Conservation (phyloP, 2,797 vertebrate genomes). For the Scarus forsteni region DNA sequence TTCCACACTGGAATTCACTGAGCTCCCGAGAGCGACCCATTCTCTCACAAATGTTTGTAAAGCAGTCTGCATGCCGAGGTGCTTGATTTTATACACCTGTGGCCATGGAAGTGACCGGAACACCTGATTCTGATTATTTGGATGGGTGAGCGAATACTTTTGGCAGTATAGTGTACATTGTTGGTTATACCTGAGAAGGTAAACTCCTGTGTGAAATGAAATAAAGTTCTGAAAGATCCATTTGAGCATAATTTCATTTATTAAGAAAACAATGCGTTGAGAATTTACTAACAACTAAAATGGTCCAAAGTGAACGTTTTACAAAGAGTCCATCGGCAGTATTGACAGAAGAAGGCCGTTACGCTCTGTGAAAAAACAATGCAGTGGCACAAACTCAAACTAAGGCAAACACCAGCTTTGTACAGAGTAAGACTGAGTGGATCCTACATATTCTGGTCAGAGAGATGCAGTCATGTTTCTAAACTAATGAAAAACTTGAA, state of each 20-base stretch:
- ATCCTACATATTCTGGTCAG: no score
- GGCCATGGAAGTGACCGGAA: no score
- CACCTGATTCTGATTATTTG: no score
- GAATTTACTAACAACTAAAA: conserved; percentile 27
- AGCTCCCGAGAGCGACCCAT: no score
- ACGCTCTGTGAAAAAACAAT: conserved; percentile 41
- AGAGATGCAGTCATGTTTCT: not conserved
- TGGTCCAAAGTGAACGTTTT: conserved; percentile 24
- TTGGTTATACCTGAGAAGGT: not conserved
- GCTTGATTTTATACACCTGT: no score
- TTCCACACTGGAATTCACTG: no score
- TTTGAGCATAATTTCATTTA: conserved; percentile 54
- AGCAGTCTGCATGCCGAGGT: no score
- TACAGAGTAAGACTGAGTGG: not conserved
- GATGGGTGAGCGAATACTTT: no score
- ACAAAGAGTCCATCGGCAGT: conserved; percentile 26
- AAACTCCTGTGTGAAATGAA: not conserved
- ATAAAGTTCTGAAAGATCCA: not conserved
- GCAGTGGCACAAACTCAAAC: conserved; percentile 27
- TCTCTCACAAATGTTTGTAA: no score
- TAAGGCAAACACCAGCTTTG: conserved; percentile 16
- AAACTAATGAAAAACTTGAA: conserved; percentile 13
- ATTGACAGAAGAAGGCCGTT: conserved; percentile 27
- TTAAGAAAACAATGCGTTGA: conserved; percentile 57
- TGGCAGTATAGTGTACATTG: no score